Conservation (phyloP, 2,888 invertebrate genomes). For the Nomada fucata region DNA sequence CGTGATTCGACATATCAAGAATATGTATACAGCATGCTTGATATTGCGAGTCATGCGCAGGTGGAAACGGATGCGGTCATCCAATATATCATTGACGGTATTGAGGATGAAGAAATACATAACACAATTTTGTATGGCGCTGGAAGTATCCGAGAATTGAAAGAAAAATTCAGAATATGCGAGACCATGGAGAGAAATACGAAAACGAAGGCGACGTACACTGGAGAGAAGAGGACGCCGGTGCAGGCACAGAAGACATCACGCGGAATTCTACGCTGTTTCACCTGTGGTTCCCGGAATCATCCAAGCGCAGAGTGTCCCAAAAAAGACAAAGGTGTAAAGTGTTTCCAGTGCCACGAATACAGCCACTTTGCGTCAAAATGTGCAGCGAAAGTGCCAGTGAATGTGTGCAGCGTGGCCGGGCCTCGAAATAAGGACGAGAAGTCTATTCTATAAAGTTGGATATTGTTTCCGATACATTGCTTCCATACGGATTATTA, state of each 20-base stretch:
- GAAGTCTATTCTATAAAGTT: no score
- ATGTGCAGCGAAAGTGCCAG: background rate
- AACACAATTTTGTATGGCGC: slow-evolving; percentile 5
- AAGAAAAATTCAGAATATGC: background rate
- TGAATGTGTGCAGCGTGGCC: background rate
- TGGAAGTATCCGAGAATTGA: background rate
- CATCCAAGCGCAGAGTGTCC: slow-evolving; percentile 31
- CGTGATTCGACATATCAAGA: background rate
- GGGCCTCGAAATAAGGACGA: background rate
- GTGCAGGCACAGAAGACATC: background rate
- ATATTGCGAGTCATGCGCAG: background rate
- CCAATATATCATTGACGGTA: slow-evolving; percentile 2
- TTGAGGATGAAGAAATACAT: slow-evolving; percentile 3
- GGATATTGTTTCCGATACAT: no score
- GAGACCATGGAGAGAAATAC: background rate
- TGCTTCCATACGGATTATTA: slow-evolving; percentile 37
- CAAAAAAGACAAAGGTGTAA: slow-evolving; percentile 55
- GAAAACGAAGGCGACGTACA: background rate
- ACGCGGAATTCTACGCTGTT: background rate
- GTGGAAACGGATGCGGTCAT: background rate
- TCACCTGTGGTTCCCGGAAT: background rate
- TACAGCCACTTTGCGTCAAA: slow-evolving; percentile 4
- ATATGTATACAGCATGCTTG: background rate
- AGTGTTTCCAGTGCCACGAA: slow-evolving; percentile 13
- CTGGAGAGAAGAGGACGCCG: background rate